Base-by-base conservation (phyloP, 2,113 vertebrate species). In the Andinoacara biseriatus region DNA sequence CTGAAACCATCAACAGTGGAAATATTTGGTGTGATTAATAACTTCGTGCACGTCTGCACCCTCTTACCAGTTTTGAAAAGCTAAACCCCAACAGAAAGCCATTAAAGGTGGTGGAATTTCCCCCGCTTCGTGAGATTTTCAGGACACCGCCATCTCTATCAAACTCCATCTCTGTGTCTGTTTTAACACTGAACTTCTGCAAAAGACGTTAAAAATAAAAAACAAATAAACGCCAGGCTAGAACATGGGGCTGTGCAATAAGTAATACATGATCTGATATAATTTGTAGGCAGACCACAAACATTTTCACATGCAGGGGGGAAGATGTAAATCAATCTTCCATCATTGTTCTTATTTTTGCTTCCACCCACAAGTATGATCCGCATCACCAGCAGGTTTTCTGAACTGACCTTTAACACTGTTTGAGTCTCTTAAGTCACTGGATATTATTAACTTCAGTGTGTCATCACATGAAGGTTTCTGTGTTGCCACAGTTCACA, bases 1-100 rank as follows among this genome's bases (percentile, higher is more conserved):
- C 33, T 40, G 74, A 88, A 92, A 91, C 74, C 24, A 56, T 78
- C 80, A 81, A 22, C 82, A 4, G 24, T 72, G 85, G 91, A 90
- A 92, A 92, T 83, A 86, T 89, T 90, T 85, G 31, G 14, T 78
- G 85, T 87, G 87, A 89, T 86, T 89, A 89, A 76, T 83, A 87
- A 63, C 85, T 59, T 57, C 1, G 0, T 61, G 74, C 74, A 69
- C 2, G 10, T 80, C 40, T 88, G 74, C 76, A 59, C 24, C 62
- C 56, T 62, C 24, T 80, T 10, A 84, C 56, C 26, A 72, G 7
- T 87, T 63, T 90, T 82, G 78, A 85, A 87, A 90, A 78, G 74
- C 58, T 74, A 31, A 90, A 85, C 76, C 81, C 78, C 38, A 59
- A 76, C 69, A 69, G 62, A 86, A 82, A 58, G 49, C 65, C 61